Base-by-base conservation (phyloP, 2,888 invertebrate species). In the Hoplodrina ambigua region DNA sequence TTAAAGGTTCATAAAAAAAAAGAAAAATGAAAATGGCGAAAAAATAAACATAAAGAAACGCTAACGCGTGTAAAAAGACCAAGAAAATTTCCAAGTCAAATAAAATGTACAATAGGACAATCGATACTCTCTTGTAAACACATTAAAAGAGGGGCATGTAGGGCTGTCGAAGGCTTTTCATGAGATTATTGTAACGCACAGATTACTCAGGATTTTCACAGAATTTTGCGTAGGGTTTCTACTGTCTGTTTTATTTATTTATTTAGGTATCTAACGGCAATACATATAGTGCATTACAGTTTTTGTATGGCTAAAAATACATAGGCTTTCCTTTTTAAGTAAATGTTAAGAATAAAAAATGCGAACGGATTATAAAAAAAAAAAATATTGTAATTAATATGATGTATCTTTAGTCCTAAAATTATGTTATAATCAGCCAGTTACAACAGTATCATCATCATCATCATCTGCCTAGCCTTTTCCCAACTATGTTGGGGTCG, bases 41-140 rank as follows among this genome's bases (percentile, higher is more conserved):
- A 86, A 88, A 85, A 84, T 82, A 90, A 87, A 90, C 80, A 89
- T 89, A 90, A 91, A 91, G 84, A 82, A 84, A 86, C 73, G 85
- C 83, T 84, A 87, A 85, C 85, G 86, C 86, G 82, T 86, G 88
- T 87, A 87, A 87, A 89, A 90, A 91, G 90, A 89, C 87, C 88
- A 84, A 88, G 86, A 86, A 89, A 92, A 95, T 95, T 95, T 94
- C 89, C 94, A 94, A 96, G 93, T 94, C 94, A 95, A 95, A 96
- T 94, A 95, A 93, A 94, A 93, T 67, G 81, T 91, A 93, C 93
- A 94, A 93, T 93, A 89, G 91, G 92, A 95, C 94, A 95, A 95
- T 96, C 95, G 94, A 95, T 95, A 95, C 93, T 93, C 91, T 90
- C 93, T 93, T 95, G 95, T 96, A 95, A 96, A 95, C 95, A 96